Base-by-base conservation (phyloP, 1,140 invertebrate species). In the Andrena cerasifolii region DNA sequence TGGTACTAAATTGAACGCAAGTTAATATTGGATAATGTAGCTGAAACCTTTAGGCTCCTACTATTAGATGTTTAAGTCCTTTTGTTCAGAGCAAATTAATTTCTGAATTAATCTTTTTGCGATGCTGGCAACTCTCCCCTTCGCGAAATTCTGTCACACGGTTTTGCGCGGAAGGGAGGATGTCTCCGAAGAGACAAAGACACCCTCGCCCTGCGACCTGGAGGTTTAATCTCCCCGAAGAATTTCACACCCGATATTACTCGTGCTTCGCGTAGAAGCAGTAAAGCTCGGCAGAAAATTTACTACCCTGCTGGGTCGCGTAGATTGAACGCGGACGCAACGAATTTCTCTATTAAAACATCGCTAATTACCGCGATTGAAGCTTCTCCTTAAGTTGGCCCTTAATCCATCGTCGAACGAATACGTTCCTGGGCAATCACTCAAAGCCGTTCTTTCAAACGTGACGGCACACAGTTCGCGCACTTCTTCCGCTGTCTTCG, bases 191-290 rank as follows among this genome's bases (percentile, higher is more conserved):
- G 40, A 45, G 33, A 18, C n/a, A n/a, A n/a, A n/a, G n/a, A n/a
- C n/a, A 33, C 26, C 21, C 4, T 26, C 16, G 6, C 6, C 10
- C 21, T 1, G 3, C n/a, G 14, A 18, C 16, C 26, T 3, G 31
- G 63, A 58, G 65, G 28, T 12, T 75, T 67, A 67, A 67, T 75
- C 40, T 65, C 33, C 31, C 5, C 18, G 16, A 67, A 58, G 72
- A 75, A 56, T 75, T 54, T 58, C 40, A 31, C 63, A 28, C 63
- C 47, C 24, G 21, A 58, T 75, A 67, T 67, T 58, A 58, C 73
- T 33, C 21, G 63, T 26, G 31, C 14, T 66, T 56, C 24, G 40
- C 40, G 28, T 26, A 16, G 31, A 59, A 47, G 65, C 43, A 40
- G 21, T 68, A 76, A 76, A 68, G 12, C 21, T 14, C 5, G 8